A percentile compares a stretch with the other conserved stretches of the same genome.
These are phyloP conservation scores for Prorops nasuta DNA, from an alignment of 1,140 invertebrate species.

Conservation along the genomic window DNA sequence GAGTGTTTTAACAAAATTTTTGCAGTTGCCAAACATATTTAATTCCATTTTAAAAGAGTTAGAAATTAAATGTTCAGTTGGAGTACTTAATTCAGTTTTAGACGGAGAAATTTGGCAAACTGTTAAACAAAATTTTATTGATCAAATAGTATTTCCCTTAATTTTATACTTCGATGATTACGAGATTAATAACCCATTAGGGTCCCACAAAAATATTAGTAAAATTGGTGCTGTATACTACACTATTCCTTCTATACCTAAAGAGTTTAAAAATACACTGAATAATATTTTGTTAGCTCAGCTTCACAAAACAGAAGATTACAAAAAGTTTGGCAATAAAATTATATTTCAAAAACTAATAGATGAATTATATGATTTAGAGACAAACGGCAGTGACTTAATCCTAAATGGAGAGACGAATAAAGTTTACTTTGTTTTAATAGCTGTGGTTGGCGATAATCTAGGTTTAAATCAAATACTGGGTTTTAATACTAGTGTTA, in stretches of 20 bases:
- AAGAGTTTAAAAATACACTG: neutral
- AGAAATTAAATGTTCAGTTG: too few relatives aligned
- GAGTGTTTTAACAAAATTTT: too few relatives aligned
- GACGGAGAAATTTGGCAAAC: too few relatives aligned
- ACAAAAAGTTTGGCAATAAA: neutral
- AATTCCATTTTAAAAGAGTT: too few relatives aligned
- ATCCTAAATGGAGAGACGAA: neutral
- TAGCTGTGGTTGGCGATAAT: neutral
- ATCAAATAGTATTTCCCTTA: too few relatives aligned
- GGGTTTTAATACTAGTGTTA: neutral
- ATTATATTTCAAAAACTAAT: neutral
- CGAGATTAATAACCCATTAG: neutral
- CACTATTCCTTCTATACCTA: neutral
- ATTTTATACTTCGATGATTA: neutral
- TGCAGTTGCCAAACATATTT: too few relatives aligned
- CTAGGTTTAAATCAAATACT: too few relatives aligned
- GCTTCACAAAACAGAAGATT: too few relatives aligned
- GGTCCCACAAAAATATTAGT: neutral
- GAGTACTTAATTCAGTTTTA: too few relatives aligned
- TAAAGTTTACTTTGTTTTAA: neutral
- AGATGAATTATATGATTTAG: neutral
- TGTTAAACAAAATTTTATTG: too few relatives aligned
- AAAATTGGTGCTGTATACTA: neutral
- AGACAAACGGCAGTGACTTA: neutral
- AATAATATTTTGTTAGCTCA: neutral